A percentile compares a stretch with the other conserved stretches of the same genome.
Evolutionary conservation across 2,888 invertebrate species (phyloP).

Genomic region (Machimus atricapillus): DNA sequence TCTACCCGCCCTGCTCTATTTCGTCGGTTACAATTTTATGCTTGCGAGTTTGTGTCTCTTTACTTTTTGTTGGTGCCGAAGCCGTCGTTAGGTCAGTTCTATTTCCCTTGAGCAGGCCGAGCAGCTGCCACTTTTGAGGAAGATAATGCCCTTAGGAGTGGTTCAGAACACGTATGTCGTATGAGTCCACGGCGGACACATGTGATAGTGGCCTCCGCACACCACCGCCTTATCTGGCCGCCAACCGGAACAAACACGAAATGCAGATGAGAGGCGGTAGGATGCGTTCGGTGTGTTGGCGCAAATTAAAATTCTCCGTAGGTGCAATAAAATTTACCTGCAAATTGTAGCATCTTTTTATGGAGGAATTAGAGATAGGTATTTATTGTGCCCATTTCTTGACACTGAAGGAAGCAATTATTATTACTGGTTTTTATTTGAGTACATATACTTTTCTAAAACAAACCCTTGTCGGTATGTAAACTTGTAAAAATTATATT

Average conservation of each 20-base stretch:
- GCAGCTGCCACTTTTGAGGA: constrained; percentile 2
- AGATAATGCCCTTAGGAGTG: background rate
- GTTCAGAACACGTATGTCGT: background rate
- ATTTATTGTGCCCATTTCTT: background rate
- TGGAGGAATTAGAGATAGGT: background rate
- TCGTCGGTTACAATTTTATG: background rate
- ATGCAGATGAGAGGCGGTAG: background rate
- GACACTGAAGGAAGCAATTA: background rate
- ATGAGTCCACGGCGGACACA: background rate
- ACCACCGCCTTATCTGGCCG: background rate
- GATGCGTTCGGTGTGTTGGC: background rate
- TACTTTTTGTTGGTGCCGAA: background rate
- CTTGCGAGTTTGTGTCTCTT: background rate
- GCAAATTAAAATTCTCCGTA: background rate
- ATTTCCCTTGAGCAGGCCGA: background rate
- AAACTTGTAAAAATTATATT: background rate
- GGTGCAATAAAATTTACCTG: background rate
- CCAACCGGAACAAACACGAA: constrained; percentile 20
- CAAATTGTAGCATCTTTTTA: background rate
- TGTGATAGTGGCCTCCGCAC: background rate
- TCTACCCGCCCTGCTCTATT: background rate
- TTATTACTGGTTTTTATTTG: background rate
- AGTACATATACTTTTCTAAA: background rate
- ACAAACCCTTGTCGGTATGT: background rate
- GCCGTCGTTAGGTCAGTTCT: background rate